phyloP scores from a whole-genome alignment of 1,140 invertebrate genomes.

The Papilio helenus region DNA sequence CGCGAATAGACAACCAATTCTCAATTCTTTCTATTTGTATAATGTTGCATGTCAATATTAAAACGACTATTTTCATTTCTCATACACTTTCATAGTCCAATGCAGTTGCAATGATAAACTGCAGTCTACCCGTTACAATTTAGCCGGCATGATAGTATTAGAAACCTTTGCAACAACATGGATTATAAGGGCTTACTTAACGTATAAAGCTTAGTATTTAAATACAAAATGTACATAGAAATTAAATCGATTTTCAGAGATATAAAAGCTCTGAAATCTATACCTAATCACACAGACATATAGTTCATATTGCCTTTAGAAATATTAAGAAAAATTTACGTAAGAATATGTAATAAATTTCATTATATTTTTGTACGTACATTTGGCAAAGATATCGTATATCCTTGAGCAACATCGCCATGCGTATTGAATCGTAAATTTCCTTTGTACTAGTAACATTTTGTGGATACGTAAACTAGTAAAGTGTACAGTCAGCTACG shows the following conservation, averaged over 20 bases:
- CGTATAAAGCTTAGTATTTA: constrained; percentile 33
- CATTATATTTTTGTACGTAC: not conserved
- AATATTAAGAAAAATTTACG: not conserved
- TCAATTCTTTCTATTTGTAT: too few relatives aligned
- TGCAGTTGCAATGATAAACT: constrained; percentile 46
- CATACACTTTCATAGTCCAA: not conserved
- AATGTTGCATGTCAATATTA: not conserved
- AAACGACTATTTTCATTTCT: not conserved
- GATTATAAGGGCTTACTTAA: constrained; percentile 35
- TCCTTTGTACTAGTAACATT: not conserved
- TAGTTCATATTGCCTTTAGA: not conserved
- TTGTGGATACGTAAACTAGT: not conserved
- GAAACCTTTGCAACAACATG: constrained; percentile 34
- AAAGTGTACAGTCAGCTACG: not conserved
- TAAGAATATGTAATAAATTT: not conserved
- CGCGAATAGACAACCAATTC: too few relatives aligned
- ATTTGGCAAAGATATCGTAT: not conserved
- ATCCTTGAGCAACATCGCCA: not conserved
- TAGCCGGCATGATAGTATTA: constrained; percentile 41
- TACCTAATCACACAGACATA: too few relatives aligned
- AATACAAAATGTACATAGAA: not conserved
- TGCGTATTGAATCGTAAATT: constrained; percentile 6
- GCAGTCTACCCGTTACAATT: constrained; percentile 47
- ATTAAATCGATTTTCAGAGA: not conserved
- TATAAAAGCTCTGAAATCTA: not conserved